phyloP scores from a whole-genome alignment of 2,113 vertebrate genomes.

The Gobius niger region DNA sequence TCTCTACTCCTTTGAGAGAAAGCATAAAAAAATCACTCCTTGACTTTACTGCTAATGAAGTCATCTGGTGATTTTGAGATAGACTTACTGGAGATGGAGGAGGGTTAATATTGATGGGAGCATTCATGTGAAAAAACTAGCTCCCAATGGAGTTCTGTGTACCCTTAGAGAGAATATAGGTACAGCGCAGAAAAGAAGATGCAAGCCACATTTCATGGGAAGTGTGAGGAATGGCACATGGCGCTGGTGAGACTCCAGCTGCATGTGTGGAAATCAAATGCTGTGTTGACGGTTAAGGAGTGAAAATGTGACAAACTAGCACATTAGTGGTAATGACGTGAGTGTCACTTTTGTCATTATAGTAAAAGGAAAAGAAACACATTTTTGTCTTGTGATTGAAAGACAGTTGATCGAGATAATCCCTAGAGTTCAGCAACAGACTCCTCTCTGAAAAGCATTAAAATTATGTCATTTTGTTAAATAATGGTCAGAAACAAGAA shows the following conservation, averaged over 20 bases:
- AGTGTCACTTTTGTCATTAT: too few relatives aligned
- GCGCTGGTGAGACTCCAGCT: slow-evolving; percentile 51
- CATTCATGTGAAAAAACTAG: slow-evolving; percentile 11
- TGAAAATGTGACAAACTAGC: slow-evolving; percentile 3
- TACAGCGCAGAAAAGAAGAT: slow-evolving; percentile 23
- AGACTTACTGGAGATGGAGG: background rate
- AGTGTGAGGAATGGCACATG: slow-evolving; percentile 52
- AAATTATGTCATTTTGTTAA: background rate
- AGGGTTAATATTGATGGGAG: slow-evolving; percentile 25
- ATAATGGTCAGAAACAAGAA: background rate
- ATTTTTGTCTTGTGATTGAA: too few relatives aligned
- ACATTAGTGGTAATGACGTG: too few relatives aligned
- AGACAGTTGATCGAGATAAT: too few relatives aligned
- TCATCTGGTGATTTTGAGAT: slow-evolving; percentile 36
- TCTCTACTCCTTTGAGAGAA: slow-evolving; percentile 8
- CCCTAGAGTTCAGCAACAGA: too few relatives aligned
- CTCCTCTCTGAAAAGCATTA: too few relatives aligned
- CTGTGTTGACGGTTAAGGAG: slow-evolving; percentile 40
- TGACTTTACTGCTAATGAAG: slow-evolving; percentile 41
- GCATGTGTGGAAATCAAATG: slow-evolving; percentile 55
- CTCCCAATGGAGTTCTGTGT: slow-evolving; percentile 16
- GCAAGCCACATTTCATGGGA: slow-evolving; percentile 41
- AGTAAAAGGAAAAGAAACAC: too few relatives aligned
- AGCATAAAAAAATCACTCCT: slow-evolving; percentile 24
- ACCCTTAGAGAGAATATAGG: slow-evolving; percentile 17